These are phyloP conservation scores for Dipodomys stephensi DNA, from an alignment of 2,113 vertebrate species.

Conservation along the genomic window DNA sequence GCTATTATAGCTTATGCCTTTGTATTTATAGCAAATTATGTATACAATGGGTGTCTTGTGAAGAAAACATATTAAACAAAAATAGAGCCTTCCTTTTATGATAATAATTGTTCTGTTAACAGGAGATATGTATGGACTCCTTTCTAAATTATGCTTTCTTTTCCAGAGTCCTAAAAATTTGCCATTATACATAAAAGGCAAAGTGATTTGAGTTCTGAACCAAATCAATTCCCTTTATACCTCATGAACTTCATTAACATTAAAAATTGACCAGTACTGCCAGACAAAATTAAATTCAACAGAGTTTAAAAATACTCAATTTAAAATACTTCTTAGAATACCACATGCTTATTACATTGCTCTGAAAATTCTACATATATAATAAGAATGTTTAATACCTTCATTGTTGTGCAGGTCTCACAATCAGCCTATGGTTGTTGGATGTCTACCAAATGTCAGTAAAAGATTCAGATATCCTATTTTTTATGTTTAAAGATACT, in stretches of 20 bases:
- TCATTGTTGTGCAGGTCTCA: not conserved
- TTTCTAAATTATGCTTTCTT: conserved; percentile 43
- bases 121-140: not conserved
- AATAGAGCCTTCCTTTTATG: not conserved
- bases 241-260: not conserved
- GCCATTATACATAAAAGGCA: not conserved
- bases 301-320: not conserved
- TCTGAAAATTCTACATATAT: not conserved
- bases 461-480: not conserved
- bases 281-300: conserved; percentile 7
- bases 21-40: conserved; percentile 5
- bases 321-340: not conserved
- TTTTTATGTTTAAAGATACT: not conserved
- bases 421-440: not conserved
- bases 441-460: not conserved
- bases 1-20: not conserved
- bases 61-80: conserved; percentile 25
- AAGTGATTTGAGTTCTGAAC: conserved; percentile 42
- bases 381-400: not conserved
- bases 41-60: not conserved
- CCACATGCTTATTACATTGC: not conserved
- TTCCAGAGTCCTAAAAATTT: not conserved
- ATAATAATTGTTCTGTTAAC: not conserved
- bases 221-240: not conserved
- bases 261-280: not conserved